Conservation (phyloP, 64 coral and sea anemone species). For the Orbicella faveolata region DNA sequence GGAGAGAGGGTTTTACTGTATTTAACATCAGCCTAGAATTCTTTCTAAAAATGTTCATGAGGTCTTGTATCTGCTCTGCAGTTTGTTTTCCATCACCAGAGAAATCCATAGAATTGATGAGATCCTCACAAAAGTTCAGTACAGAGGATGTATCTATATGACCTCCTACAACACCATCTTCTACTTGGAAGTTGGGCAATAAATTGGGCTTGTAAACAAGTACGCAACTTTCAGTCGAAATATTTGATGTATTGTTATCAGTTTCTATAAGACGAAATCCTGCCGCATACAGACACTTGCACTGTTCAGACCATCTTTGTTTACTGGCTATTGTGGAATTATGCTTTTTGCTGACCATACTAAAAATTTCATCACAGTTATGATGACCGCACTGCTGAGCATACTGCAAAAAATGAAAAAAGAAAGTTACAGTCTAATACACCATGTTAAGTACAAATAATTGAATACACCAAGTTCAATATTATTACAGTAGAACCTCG, state of each 20-base stretch:
- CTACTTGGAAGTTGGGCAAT: constrained; percentile 14
- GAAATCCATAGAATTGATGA: not conserved
- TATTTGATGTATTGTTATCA: not conserved
- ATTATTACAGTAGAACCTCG: too few relatives aligned
- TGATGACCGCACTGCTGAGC: not conserved
- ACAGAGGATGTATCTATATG: not conserved
- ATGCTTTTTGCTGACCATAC: not conserved
- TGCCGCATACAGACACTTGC: not conserved
- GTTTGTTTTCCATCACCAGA: not conserved
- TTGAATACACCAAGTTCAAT: too few relatives aligned
- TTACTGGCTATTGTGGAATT: not conserved
- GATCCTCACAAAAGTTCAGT: constrained; percentile 15
- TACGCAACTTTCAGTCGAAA: not conserved
- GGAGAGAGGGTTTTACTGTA: not conserved
- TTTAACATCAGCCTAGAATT: constrained; percentile 6
- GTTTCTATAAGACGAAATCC: constrained; percentile 20
- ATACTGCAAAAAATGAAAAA: not conserved
- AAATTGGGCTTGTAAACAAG: constrained; percentile 18
- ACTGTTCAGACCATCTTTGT: not conserved
- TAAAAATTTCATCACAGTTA: not conserved
- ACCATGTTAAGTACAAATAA: too few relatives aligned
- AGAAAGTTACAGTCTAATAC: too few relatives aligned
- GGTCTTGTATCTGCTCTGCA: not conserved
- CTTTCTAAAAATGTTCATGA: not conserved
- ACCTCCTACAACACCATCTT: not conserved